phyloP scores from a whole-genome alignment of 2,888 invertebrate species.

The Andrena camellia region DNA sequence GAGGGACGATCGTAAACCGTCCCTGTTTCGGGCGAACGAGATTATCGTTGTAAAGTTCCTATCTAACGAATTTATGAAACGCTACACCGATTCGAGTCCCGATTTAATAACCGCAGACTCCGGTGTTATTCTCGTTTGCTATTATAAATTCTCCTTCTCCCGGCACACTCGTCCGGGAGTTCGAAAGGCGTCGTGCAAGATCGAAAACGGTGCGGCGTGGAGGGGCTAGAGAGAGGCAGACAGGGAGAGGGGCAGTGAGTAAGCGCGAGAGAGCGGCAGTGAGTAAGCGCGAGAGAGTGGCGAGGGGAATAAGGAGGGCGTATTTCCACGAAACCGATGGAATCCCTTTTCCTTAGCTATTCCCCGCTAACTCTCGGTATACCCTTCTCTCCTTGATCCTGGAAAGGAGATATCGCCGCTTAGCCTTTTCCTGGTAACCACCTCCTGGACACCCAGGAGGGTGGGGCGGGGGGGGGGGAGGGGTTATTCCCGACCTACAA shows the following conservation, averaged over 20 bases:
- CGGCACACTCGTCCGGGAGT: background rate
- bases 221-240: background rate
- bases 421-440: conserved; percentile 55
- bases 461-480: background rate
- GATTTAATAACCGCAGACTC: conserved; percentile 67
- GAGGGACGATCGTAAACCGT: conserved; percentile 42
- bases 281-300: conserved; percentile 5
- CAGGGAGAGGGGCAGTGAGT: background rate
- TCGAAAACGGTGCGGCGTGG: background rate
- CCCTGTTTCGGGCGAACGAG: conserved; percentile 57
- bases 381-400: conserved; percentile 50
- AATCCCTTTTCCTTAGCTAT: conserved; percentile 55
- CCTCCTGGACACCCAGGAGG: conserved; percentile 18
- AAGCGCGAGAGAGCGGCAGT: conserved; percentile 1
- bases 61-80: conserved; percentile 71
- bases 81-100: conserved; percentile 57
- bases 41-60: conserved; percentile 69
- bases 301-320: conserved; percentile 16
- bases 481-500: conserved; percentile 65
- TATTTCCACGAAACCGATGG: conserved; percentile 49
- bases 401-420: conserved; percentile 65
- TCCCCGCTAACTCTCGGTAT: conserved; percentile 35
- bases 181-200: conserved; percentile 9
- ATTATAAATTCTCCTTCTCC: conserved; percentile 21
- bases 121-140: conserved; percentile 29